Conservation (phyloP, 2,113 vertebrate species). For the Electrona antarctica region DNA sequence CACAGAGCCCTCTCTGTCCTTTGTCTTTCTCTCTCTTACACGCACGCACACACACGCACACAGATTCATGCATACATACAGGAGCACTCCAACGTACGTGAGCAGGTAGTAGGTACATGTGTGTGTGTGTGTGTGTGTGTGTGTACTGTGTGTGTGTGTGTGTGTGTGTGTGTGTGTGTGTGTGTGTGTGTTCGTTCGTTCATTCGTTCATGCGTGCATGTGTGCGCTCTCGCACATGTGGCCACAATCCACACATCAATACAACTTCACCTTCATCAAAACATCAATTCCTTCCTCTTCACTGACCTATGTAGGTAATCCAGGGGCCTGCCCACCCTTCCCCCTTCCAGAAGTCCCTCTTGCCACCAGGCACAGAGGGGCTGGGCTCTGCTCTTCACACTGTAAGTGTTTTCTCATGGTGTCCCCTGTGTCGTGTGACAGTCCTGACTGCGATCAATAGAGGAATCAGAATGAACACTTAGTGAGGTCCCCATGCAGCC, state of each 20-base stretch:
- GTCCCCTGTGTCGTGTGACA: constrained; percentile 11
- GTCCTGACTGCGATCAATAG: constrained; percentile 40
- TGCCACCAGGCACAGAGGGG: constrained; percentile 7
- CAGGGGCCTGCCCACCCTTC: constrained; percentile 29
- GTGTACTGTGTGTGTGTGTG: too few species aligned
- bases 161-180: too few species aligned
- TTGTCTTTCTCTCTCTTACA: too few species aligned
- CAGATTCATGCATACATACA: too few species aligned
- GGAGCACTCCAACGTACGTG: too few species aligned
- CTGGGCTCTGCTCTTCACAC: constrained; percentile 40
- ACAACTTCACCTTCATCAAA: constrained; percentile 38
- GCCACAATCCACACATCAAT: constrained; percentile 7
- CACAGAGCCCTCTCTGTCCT: too few species aligned
- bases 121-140: too few species aligned
- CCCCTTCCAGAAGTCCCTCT: constrained; percentile 20
- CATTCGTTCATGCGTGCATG: too few species aligned
- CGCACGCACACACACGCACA: too few species aligned
- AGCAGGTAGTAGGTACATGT: too few species aligned
- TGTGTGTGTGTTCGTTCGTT: too few species aligned
- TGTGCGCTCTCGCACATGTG: not conserved
- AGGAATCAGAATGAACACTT: constrained; percentile 38
- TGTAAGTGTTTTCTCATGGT: constrained; percentile 34
- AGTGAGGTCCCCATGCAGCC: constrained; percentile 6
- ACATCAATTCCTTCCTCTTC: constrained; percentile 43
- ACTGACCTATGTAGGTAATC: constrained; percentile 24